Conservation (phyloP, 2,888 invertebrate species). For the Polydrusus tereticollis region DNA sequence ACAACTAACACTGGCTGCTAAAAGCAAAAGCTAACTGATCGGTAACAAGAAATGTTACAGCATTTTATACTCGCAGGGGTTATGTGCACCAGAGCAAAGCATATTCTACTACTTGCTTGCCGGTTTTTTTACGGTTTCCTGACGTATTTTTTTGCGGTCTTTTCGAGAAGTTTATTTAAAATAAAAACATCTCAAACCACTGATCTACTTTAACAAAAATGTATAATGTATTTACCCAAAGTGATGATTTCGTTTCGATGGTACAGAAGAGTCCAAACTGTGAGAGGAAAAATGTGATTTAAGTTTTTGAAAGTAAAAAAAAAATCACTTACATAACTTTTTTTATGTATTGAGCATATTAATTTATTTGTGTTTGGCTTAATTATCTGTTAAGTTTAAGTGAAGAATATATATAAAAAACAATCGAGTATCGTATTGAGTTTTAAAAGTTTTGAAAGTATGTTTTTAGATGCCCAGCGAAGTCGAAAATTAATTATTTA, state of each 20-base stretch:
- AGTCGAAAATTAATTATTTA: no score
- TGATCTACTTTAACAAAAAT: conserved; percentile 11
- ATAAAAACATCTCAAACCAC: neutral
- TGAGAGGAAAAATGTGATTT: neutral
- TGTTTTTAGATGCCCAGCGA: no score
- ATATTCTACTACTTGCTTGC: conserved; percentile 32
- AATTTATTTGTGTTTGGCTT: no score
- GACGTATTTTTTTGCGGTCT: conserved; percentile 34
- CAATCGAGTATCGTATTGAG: no score
- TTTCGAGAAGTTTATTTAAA: conserved; percentile 11
- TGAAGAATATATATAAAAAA: no score
- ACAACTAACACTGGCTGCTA: conserved; percentile 43
- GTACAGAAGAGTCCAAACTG: neutral
- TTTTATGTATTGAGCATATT: no score
- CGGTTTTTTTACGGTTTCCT: conserved; percentile 29
- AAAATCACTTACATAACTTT: no score
- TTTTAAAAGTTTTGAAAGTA: no score
- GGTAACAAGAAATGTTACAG: conserved; percentile 46
- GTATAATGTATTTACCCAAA: neutral
- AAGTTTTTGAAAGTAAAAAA: no score
- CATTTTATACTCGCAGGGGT: conserved; percentile 48
- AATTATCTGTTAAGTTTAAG: no score
- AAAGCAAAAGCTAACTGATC: conserved; percentile 44
- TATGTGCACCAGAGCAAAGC: conserved; percentile 47
- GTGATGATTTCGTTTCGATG: neutral